Evolutionary conservation across 1,140 invertebrate genomes (phyloP).

Genomic region (Grapholita molesta): DNA sequence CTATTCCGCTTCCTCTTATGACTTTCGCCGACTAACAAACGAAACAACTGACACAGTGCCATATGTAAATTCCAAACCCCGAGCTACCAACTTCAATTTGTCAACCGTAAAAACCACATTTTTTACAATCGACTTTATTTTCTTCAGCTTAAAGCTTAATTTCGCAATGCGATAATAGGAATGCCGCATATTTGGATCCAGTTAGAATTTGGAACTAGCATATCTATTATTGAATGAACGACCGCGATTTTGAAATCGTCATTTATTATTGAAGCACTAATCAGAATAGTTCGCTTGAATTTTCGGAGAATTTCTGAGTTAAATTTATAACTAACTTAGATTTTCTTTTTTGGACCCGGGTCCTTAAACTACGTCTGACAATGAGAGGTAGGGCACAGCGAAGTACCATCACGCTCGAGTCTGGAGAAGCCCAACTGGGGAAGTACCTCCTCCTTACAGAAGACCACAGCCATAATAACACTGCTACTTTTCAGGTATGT

Average conservation of each 20-base stretch:
- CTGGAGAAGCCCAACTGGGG: too few species aligned
- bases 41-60: slow-evolving; percentile 39
- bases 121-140: background rate
- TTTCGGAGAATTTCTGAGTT: background rate
- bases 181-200: background rate
- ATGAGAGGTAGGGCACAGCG: too few species aligned
- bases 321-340: too few species aligned
- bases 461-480: too few species aligned
- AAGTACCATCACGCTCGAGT: too few species aligned
- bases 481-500: too few species aligned
- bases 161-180: background rate
- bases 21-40: slow-evolving; percentile 22
- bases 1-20: slow-evolving; percentile 23
- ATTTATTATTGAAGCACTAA: background rate
- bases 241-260: background rate
- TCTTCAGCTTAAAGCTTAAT: background rate
- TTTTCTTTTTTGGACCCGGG: too few species aligned
- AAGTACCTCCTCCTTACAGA: too few species aligned
- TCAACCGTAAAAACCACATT: slow-evolving; percentile 31
- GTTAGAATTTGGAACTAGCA: background rate
- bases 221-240: background rate
- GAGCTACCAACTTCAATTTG: slow-evolving; percentile 51
- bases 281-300: background rate
- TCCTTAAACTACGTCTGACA: too few species aligned
- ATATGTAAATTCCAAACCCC: slow-evolving; percentile 52